Percentiles rank a stretch among this genome's conserved stretches.
Conservation (phyloP, 2,888 invertebrate genomes). For the Epirrita christyi region DNA sequence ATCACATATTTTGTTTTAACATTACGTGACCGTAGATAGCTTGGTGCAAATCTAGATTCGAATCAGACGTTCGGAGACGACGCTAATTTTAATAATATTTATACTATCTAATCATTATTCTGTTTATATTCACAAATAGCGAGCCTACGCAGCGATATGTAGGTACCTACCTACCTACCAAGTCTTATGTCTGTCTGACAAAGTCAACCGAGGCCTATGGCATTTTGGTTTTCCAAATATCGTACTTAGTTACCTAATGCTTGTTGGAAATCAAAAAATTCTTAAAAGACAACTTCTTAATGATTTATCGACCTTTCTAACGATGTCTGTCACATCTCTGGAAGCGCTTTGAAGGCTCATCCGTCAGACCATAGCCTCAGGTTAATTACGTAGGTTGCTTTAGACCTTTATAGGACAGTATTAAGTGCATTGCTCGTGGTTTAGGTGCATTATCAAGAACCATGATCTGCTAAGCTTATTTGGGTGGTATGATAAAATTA, state of each 20-base stretch:
- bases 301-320: too few relatives aligned
- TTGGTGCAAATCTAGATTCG: constrained; percentile 7
- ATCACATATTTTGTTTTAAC: constrained; percentile 21
- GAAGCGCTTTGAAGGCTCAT: too few relatives aligned
- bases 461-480: constrained; percentile 12
- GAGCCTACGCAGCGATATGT: constrained; percentile 1
- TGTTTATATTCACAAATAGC: constrained; percentile 6
- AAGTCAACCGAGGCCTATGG: neutral
- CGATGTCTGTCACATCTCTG: too few relatives aligned
- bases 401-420: neutral
- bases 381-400: neutral
- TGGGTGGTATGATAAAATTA: constrained; percentile 1
- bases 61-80: constrained; percentile 20
- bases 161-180: too few relatives aligned
- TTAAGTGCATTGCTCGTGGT: constrained; percentile 15
- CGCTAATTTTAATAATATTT: constrained; percentile 32
- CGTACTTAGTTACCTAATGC: neutral
- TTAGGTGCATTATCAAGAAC: constrained; percentile 16
- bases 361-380: neutral
- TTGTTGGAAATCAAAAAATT: neutral
- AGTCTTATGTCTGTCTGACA: neutral
- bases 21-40: constrained; percentile 5
- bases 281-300: too few relatives aligned
- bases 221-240: neutral
- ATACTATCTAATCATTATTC: constrained; percentile 21